Base-by-base conservation (phyloP, 1,140 invertebrate genomes). In the Rhysida immarginata region DNA sequence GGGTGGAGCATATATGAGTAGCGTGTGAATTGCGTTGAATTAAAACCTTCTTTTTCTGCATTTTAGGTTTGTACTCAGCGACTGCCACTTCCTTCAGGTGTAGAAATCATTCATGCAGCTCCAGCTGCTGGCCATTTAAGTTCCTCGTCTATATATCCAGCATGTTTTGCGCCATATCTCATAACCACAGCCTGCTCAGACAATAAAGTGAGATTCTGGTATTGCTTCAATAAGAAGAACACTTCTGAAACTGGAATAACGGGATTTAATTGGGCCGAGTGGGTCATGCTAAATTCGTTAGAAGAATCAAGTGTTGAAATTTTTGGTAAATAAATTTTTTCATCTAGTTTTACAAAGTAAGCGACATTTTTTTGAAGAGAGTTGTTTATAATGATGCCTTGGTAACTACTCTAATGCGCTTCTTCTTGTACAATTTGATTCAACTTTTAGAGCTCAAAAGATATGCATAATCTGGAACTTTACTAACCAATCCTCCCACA, bases 91-190 rank as follows among this genome's bases (percentile, higher is more conserved):
- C 91, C 91, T 0, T 81, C 87, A 57, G 88, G 85, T 26, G 90
- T 96, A 14, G 86, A 92, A 68, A 84, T 96, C 2, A 81, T 93
- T 53, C 86, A 91, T 69, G 92, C 91, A 1, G 81, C 87, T 0
- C 88, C 92, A 2, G 88, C 94, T 1, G 94, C 93, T 2, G 94
- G 95, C 1, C 94, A 99, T 72, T 73, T 97, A 23, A 94, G 92
- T 67, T 96, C 93, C n/a, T 91, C 94, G 1, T 95, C 91, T 29
- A 95, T 99, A 64, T 98, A 98, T 74, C 93, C 95, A 20, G 93
- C 93, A 43, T 98, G 94, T 71, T 85, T 94, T 68, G 92, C 95
- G 0, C 94, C 95, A 0, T 99, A 97, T 65, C 87, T 94, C 48
- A 77, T 98, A 48, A 84, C 90, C 0, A 96, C 93, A 0, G 92